Evolutionary conservation across 2,888 invertebrate genomes (phyloP).

Genomic region (Augochlorella aurata): DNA sequence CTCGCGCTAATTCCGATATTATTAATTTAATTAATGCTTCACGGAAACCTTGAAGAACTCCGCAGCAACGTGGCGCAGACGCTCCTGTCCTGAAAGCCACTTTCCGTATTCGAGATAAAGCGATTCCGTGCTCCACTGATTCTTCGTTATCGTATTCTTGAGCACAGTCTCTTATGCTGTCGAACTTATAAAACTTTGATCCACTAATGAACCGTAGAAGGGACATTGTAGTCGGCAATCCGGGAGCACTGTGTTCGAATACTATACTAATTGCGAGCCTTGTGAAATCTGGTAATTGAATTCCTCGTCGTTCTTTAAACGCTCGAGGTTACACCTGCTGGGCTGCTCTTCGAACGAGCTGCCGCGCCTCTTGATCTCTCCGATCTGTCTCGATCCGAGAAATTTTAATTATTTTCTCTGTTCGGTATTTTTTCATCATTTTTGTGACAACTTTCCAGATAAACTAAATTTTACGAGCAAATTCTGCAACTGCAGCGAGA

Average conservation of each 20-base stretch:
- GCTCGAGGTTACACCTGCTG: neutral
- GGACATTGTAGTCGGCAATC: neutral
- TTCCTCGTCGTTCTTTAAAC: neutral
- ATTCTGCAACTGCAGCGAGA: no score
- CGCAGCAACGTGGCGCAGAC: neutral
- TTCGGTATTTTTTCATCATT: neutral
- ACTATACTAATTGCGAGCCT: conserved; percentile 5
- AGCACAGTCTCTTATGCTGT: neutral
- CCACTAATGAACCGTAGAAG: neutral
- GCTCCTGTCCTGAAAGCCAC: neutral
- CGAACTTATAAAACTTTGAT: conserved; percentile 9
- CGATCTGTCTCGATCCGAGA: neutral
- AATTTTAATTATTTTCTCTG: neutral
- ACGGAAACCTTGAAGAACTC: neutral
- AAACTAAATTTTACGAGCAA: no score
- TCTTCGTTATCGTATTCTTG: conserved; percentile 3
- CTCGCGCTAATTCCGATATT: neutral
- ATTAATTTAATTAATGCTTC: neutral
- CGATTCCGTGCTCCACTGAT: neutral
- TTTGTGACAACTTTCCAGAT: no score
- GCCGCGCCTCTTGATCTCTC: neutral
- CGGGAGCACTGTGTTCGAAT: neutral
- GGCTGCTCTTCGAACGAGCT: neutral
- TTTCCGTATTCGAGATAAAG: neutral
- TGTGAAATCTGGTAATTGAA: conserved; percentile 5